Evolutionary conservation across 2,888 invertebrate genomes (phyloP).

Genomic region (Slavum lentiscoides): DNA sequence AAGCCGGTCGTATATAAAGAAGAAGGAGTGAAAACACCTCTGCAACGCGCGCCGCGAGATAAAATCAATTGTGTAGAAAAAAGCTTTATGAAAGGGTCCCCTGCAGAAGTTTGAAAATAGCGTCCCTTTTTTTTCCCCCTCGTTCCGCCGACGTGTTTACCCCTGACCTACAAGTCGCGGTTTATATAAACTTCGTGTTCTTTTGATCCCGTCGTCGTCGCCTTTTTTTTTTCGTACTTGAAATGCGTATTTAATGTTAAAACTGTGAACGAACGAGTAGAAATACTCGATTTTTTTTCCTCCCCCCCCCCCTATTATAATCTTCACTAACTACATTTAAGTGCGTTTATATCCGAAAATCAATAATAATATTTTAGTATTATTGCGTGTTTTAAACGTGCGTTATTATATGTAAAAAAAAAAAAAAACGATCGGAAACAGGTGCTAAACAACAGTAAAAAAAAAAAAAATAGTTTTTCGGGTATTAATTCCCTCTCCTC

Average conservation of each 20-base stretch:
- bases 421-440: too few relatives aligned
- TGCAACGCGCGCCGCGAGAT: background rate
- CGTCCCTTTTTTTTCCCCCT: constrained; percentile 16
- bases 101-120: constrained; percentile 29
- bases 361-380: too few relatives aligned
- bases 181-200: background rate
- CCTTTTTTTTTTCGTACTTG: background rate
- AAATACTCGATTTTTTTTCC: too few relatives aligned
- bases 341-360: too few relatives aligned
- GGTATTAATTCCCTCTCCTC: too few relatives aligned
- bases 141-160: constrained; percentile 2
- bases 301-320: too few relatives aligned
- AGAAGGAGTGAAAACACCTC: background rate
- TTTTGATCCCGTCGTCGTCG: constrained; percentile 1
- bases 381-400: too few relatives aligned
- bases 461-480: background rate
- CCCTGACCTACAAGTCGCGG: constrained; percentile 47
- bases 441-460: too few relatives aligned
- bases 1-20: background rate
- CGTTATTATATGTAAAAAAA: too few relatives aligned
- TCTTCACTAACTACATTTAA: too few relatives aligned
- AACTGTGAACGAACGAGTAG: background rate
- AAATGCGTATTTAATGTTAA: background rate
- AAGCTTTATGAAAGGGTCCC: background rate
- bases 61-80: constrained; percentile 37